Percentiles rank a stretch among this genome's conserved stretches.
These are phyloP conservation scores for Drosophila watanabei DNA, from an alignment of 1,140 invertebrate species.

Conservation along the genomic window DNA sequence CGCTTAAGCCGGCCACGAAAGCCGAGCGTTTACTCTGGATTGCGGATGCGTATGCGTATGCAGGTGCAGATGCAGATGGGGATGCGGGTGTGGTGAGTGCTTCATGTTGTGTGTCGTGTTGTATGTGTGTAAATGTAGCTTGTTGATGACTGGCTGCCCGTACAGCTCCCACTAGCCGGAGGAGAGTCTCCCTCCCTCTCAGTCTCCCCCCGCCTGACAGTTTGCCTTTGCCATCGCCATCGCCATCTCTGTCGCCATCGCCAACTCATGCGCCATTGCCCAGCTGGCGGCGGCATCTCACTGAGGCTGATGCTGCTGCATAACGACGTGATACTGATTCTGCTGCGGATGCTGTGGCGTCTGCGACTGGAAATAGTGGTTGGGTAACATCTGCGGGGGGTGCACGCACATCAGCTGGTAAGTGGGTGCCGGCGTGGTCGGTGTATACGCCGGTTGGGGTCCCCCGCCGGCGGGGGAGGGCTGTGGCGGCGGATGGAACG, in stretches of 20 bases:
- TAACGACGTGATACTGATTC: constrained; percentile 74
- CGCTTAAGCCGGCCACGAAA: constrained; percentile 45
- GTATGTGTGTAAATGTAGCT: constrained; percentile 44
- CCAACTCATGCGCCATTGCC: constrained; percentile 44
- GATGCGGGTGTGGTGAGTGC: constrained; percentile 22
- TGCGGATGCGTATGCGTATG: constrained; percentile 36
- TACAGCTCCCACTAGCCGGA: constrained; percentile 38
- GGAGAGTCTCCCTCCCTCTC: constrained; percentile 8
- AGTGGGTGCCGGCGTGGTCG: constrained; percentile 64
- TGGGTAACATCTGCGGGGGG: constrained; percentile 78
- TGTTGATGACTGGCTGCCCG: constrained; percentile 50
- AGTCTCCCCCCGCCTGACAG: constrained; percentile 16
- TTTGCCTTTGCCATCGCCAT: constrained; percentile 20
- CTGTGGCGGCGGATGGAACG: constrained; percentile 88
- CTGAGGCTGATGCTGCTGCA: constrained; percentile 83
- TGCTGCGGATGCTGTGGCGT: constrained; percentile 81
- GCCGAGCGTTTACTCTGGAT: constrained; percentile 48
- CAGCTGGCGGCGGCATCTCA: constrained; percentile 54
- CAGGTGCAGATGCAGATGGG: constrained; percentile 23
- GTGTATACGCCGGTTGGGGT: constrained; percentile 84
- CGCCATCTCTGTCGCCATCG: constrained; percentile 18
- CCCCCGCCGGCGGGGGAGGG: constrained; percentile 87
- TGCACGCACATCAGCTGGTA: constrained; percentile 88
- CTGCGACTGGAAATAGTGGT: constrained; percentile 68
- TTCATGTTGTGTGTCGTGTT: constrained; percentile 32